Evolutionary conservation across 1,140 invertebrate genomes (phyloP), one percentile per base, ranked within the genome.

Genomic region (Charaxes varanes): DNA sequence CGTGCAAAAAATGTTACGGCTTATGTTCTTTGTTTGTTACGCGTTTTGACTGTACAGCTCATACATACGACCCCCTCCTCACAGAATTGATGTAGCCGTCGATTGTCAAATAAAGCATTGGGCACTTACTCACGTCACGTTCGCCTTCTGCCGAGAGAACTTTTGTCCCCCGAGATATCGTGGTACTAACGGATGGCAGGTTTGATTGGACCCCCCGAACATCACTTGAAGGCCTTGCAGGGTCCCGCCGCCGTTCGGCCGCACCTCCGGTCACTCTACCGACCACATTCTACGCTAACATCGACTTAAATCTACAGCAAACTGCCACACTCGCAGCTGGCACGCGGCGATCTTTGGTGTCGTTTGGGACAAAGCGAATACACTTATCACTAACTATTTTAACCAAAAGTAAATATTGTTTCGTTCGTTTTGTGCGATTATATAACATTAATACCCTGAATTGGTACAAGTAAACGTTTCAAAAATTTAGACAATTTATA

Each of bases 211-310:
- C n/a, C n/a, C n/a, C n/a, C n/a, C n/a, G n/a, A n/a, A n/a, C n/a
- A n/a, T 34, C 32, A 22, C 7, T 7, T 23, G 23, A 11, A 8
- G 16, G 7, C 24, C 16, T 41, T 41, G 22, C 7, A 21, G 27
- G 16, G 35, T 28, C 34, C 36, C 35, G 11, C 28, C 24, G 13
- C 14, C n/a, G n/a, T 14, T 41, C 21, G 23, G 17, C 17, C 3
- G 34, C 13, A 31, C 14, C 22, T 46, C 12, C 12, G n/a, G 6
- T 38, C 40, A 32, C 7, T 40, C 44, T 53, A 53, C 67, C 71
- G 69, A 79, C 71, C 74, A 72, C 59, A 54, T 62, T 55, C 71
- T 76, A 73, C 55, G 46, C 74, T 74, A 79, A 79, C 74, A 78
- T 53, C 65, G 13, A 66, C 22, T 50, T 27, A 19, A 61, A 17